Base-by-base conservation (phyloP, 2,113 vertebrate genomes). In the Cyanoliseus patagonus region DNA sequence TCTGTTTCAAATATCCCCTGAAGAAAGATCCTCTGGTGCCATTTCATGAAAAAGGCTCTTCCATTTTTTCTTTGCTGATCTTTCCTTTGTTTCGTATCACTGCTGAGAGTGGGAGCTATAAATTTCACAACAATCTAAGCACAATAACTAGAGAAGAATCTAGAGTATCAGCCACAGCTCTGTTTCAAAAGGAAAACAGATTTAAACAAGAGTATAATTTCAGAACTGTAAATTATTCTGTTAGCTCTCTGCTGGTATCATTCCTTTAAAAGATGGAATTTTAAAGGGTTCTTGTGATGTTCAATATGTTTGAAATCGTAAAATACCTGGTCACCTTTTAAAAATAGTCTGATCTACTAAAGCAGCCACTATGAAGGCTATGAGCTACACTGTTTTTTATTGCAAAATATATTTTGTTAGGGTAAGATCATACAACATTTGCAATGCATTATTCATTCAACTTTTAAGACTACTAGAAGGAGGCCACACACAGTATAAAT, bases 1-100 rank as follows among this genome's bases (percentile, higher is more conserved):
- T 87, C 90, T 94, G 76, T 94, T 95, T 95, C 81, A 97, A 95
- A 95, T 88, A 93, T 73, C 74, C 88, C 84, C 86, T 52, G 28
- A 75, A 94, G 88, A 95, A 95, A 92, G 46, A 94, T 78, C 5
- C 4, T 69, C 51, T 80, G 31, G 59, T 95, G 74, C 37, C 64
- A 81, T 92, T 96, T 95, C 47, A 81, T 81, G n/a, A 88, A 95
- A 97, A 91, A 59, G 17, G 80, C 7, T 53, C 28, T 89, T 87
- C 11, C 0, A 0, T 24, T 78, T 92, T 93, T 83, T 41, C 55
- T 72, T 42, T 74, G 49, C 20, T 89, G 59, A 85, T 90, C 53
- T 93, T 94, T 90, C 53, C 55, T 73, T 91, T 82, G 47, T 79
- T 17, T 73, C 35, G 9, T 35, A 63, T 83, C 55, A 44, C 64